Evolutionary conservation across 2,888 invertebrate species (phyloP).

Genomic region (Drosophila niveifrons): DNA sequence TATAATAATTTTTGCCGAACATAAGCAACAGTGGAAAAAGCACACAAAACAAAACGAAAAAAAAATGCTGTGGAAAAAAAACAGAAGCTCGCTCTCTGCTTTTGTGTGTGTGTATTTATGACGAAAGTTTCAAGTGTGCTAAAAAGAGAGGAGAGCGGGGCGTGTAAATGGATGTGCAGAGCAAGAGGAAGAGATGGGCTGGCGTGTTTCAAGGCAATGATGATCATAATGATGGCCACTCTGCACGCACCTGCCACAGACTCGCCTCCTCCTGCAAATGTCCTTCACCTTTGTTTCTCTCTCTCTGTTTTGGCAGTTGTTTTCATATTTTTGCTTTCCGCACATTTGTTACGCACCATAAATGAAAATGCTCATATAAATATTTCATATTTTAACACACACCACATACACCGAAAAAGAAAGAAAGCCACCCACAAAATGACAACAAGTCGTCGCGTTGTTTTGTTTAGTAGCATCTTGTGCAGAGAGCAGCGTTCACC

Average conservation of each 20-base stretch:
- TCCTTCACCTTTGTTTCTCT: slow-evolving; percentile 49
- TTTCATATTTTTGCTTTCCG: slow-evolving; percentile 55
- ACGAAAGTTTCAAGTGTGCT: slow-evolving; percentile 66
- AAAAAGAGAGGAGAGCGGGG: not conserved
- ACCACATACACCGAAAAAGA: not conserved
- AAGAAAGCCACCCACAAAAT: slow-evolving; percentile 45
- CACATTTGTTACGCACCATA: slow-evolving; percentile 81
- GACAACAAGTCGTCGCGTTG: slow-evolving; percentile 52
- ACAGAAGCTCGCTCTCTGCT: slow-evolving; percentile 30
- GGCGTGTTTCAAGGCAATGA: slow-evolving; percentile 55
- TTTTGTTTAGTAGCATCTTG: slow-evolving; percentile 29
- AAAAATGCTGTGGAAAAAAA: slow-evolving; percentile 17
- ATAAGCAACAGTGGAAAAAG: slow-evolving; percentile 44
- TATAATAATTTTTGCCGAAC: slow-evolving; percentile 75
- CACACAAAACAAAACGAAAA: slow-evolving; percentile 17
- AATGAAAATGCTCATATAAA: slow-evolving; percentile 81
- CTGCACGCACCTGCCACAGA: slow-evolving; percentile 66
- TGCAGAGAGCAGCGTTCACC: not conserved
- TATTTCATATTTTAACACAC: slow-evolving; percentile 76
- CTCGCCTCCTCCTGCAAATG: slow-evolving; percentile 26
- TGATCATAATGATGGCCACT: slow-evolving; percentile 78
- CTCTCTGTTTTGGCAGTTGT: not conserved
- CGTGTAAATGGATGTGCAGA: slow-evolving; percentile 30
- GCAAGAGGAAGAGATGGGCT: slow-evolving; percentile 9
- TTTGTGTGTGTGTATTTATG: slow-evolving; percentile 56